Evolutionary conservation across 2,888 invertebrate species (phyloP), one percentile per base, ranked within the genome.

Genomic region (Aphidoletes aphidimyza): DNA sequence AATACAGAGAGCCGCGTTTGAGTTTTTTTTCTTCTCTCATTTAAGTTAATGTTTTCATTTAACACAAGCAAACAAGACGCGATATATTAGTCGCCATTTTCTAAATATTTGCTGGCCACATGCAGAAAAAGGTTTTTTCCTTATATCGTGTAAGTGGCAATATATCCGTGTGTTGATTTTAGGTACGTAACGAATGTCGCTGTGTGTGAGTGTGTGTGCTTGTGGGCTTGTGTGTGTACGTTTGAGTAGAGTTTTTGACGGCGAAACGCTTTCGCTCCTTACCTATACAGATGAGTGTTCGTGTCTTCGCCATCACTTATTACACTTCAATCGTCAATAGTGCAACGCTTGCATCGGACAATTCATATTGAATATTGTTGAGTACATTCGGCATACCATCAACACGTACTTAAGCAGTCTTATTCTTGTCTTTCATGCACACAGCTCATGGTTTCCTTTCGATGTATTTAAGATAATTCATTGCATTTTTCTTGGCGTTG

Each of bases 1-100:
- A 37, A 37, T 37, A 22, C 37, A 81, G 3, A n/a, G 37, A 81
- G 36, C 81, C 81, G 37, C 81, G 81, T 37, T 81, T 19, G 37
- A n/a, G n/a, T n/a, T n/a, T n/a, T n/a, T 81, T 81, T 81, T 37
- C 37, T 81, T 37, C 81, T 37, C 37, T 81, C n/a, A n/a, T n/a
- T 81, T 6, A 37, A 81, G 81, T 81, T 88, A 87, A 88, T 89
- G 88, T 89, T 89, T 89, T 89, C 89, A 89, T 89, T 85, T 89
- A 89, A 89, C 88, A 89, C 89, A 89, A 88, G 89, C 89, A 89
- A 88, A 89, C 88, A 90, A 90, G 90, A 90, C 89, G 89, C 90
- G 89, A 89, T 42, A 42, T 89, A 89, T 89, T 88, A 88, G 88
- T 89, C 89, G 89, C 90, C 89, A 89, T 89, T 89, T 90, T 90